A percentile compares a stretch with the other conserved stretches of the same genome.
Evolutionary conservation across 2,797 vertebrate genomes (phyloP).

Genomic region (Rhinophrynus dorsalis): DNA sequence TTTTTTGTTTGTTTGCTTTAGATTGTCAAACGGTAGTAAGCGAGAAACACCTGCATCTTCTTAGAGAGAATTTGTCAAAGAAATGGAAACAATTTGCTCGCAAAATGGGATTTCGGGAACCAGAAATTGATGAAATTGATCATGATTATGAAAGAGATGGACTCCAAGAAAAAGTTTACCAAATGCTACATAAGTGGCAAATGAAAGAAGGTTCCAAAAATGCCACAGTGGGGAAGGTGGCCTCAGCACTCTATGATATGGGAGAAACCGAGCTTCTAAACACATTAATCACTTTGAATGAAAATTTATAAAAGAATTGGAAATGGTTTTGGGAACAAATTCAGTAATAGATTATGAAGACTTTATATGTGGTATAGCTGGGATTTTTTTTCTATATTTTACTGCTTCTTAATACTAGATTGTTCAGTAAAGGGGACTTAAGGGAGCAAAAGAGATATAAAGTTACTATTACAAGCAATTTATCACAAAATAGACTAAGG

Average conservation of each 20-base stretch:
- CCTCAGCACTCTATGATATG: conserved; percentile 70
- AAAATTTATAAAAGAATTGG: no score
- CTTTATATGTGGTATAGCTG: no score
- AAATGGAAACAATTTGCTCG: conserved; percentile 88
- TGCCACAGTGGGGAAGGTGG: conserved; percentile 84
- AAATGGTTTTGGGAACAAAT: no score
- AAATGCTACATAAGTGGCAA: conserved; percentile 87
- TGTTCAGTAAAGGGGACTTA: no score
- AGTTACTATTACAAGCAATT: no score
- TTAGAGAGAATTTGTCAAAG: conserved; percentile 78
- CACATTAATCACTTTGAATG: conserved; percentile 62
- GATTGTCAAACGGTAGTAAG: conserved; percentile 52
- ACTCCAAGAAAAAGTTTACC: conserved; percentile 89
- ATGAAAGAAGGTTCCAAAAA: conserved; percentile 86
- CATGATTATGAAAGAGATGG: conserved; percentile 85
- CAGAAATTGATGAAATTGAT: conserved; percentile 89
- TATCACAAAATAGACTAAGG: no score
- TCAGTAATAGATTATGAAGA: no score
- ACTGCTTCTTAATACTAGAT: no score
- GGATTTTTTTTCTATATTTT: no score
- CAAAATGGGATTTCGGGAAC: conserved; percentile 73
- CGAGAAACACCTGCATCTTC: conserved; percentile 78
- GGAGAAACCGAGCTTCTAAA: conserved; percentile 75
- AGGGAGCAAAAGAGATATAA: no score
- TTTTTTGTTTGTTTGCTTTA: not conserved